These are phyloP conservation scores for Varanus salvator DNA, from an alignment of 2,113 vertebrate species.

Conservation along the genomic window DNA sequence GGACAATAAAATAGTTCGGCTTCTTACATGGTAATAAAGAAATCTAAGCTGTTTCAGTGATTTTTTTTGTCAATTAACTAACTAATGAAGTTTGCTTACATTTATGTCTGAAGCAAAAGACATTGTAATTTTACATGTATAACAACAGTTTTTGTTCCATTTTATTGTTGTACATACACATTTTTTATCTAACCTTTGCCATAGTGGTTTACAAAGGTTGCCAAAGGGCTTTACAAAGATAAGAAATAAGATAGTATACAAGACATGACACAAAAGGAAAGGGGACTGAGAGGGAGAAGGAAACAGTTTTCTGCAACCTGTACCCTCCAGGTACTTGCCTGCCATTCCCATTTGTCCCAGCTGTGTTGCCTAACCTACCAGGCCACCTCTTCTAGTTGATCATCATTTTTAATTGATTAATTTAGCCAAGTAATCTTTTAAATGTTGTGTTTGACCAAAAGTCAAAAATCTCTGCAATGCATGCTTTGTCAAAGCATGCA, in stretches of 20 bases:
- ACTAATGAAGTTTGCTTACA: neutral
- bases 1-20: neutral
- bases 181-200: neutral
- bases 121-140: neutral
- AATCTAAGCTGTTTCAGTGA: neutral
- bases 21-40: neutral
- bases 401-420: no score
- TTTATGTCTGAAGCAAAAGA: neutral
- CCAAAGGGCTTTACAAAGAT: neutral
- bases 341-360: no score
- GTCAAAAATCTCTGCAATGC: no score
- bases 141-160: neutral
- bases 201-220: neutral
- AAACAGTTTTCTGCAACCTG: no score
- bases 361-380: no score
- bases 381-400: no score
- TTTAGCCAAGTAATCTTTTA: neutral
- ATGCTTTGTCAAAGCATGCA: neutral
- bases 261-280: no score
- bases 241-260: no score
- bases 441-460: neutral
- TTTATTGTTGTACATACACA: neutral
- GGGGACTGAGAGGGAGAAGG: no score
- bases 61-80: neutral
- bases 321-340: no score